Evolutionary conservation across 2,113 vertebrate species (phyloP).

Genomic region (Hoplias malabaricus): DNA sequence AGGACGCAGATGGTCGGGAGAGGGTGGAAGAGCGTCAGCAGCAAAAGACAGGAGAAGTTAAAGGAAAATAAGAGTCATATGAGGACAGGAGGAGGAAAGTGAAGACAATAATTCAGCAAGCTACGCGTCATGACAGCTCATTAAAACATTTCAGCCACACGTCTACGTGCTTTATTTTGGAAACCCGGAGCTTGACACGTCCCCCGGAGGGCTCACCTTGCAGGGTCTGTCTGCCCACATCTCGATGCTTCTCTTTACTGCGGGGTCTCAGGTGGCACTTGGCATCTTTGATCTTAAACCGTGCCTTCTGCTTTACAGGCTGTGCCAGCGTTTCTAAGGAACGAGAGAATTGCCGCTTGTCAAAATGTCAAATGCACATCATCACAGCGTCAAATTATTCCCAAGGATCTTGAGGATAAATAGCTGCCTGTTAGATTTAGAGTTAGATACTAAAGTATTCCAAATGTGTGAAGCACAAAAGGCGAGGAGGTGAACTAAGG

Average conservation of each 20-base stretch:
- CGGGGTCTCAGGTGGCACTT: constrained; percentile 90
- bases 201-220: constrained; percentile 70
- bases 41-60: too few species aligned
- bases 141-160: neutral
- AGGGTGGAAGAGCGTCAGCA: too few species aligned
- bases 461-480: neutral
- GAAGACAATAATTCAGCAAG: neutral
- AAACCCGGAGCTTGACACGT: neutral
- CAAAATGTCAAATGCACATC: constrained; percentile 9
- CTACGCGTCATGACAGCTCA: neutral
- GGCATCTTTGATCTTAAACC: constrained; percentile 94
- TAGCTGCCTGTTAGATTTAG: constrained; percentile 11
- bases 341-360: constrained; percentile 35
- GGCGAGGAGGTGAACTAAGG: neutral
- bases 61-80: neutral
- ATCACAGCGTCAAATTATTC: constrained; percentile 23
- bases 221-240: constrained; percentile 71
- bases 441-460: neutral
- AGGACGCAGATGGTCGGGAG: neutral
- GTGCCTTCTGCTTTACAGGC: constrained; percentile 89
- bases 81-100: neutral
- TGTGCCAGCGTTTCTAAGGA: constrained; percentile 75
- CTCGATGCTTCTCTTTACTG: constrained; percentile 82
- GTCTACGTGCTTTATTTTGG: neutral
- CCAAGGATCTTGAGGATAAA: neutral